Percentiles rank a stretch among this genome's conserved stretches.
Conservation (phyloP, 2,113 vertebrate genomes). For the Trachemys scripta region DNA sequence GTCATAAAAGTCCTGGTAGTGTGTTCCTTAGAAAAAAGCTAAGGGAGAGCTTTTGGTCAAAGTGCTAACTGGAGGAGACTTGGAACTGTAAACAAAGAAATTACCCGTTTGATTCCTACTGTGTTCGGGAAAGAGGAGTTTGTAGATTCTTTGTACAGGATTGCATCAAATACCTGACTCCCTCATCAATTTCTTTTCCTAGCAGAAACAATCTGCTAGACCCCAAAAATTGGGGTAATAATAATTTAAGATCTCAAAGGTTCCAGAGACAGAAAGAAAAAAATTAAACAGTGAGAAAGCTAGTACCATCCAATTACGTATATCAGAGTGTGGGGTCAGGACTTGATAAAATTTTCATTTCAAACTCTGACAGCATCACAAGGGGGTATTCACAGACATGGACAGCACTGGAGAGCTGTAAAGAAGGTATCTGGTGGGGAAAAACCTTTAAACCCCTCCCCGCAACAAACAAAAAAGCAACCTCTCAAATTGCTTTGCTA, state of each 20-base stretch:
- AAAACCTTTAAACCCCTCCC: not conserved
- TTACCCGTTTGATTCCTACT: not conserved
- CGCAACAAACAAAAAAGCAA: not conserved
- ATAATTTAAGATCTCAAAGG: not conserved
- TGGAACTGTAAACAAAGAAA: not conserved
- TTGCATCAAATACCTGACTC: not conserved
- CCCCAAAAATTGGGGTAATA: not conserved
- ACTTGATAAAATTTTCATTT: not conserved
- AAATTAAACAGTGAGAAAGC: not conserved
- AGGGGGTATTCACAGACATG: not conserved
- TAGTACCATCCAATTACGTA: not conserved
- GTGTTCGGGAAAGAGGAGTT: not conserved
- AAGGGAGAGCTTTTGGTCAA: not conserved
- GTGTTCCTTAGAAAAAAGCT: not conserved
- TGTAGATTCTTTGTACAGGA: not conserved
- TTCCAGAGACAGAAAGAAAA: not conserved
- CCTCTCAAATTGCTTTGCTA: conserved; percentile 10
- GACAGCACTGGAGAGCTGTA: not conserved
- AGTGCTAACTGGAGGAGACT: not conserved
- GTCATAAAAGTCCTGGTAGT: not conserved
- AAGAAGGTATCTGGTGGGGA: not conserved
- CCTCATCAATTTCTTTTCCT: not conserved
- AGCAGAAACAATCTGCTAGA: not conserved
- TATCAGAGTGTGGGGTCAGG: not conserved
- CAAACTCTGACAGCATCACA: not conserved